Percentiles rank a stretch among this genome's conserved stretches.
Evolutionary conservation across 2,113 vertebrate species (phyloP).

Genomic region (Nerophis lumbriciformis): DNA sequence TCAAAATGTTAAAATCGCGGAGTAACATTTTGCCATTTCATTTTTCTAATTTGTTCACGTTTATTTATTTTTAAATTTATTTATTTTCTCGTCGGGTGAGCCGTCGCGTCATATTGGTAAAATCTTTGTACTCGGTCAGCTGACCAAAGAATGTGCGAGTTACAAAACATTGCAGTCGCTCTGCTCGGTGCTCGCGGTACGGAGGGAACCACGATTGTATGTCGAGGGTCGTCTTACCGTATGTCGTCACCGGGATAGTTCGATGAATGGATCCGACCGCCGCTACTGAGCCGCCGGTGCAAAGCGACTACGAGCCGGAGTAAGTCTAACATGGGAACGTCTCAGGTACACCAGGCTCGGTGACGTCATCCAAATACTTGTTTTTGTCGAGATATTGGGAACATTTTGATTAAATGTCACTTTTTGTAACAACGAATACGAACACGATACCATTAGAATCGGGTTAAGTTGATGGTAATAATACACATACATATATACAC

Average conservation of each 20-base stretch:
- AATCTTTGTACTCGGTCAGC: conserved; percentile 38
- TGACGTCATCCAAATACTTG: neutral
- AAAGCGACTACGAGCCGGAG: conserved; percentile 67
- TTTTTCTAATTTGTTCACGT: neutral
- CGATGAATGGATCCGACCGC: conserved; percentile 40
- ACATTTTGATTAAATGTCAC: neutral
- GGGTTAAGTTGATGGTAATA: too few relatives aligned
- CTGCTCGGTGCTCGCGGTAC: too few relatives aligned
- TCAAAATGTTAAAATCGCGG: too few relatives aligned
- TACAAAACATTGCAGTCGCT: conserved; percentile 53
- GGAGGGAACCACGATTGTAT: too few relatives aligned
- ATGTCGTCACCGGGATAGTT: conserved; percentile 22
- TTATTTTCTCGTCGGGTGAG: neutral
- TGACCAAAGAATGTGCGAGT: conserved; percentile 38
- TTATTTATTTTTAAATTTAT: neutral
- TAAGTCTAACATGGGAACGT: conserved; percentile 39
- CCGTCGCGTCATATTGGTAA: accelerated
- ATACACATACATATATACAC: too few relatives aligned
- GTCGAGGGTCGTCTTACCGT: neutral
- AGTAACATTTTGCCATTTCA: too few relatives aligned
- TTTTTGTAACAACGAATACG: too few relatives aligned
- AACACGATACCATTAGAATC: too few relatives aligned
- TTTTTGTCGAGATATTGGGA: neutral
- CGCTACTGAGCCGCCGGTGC: conserved; percentile 45
- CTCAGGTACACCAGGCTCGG: neutral